Evolutionary conservation across 1,140 invertebrate genomes (phyloP).

Genomic region (Trichonephila clavipes): DNA sequence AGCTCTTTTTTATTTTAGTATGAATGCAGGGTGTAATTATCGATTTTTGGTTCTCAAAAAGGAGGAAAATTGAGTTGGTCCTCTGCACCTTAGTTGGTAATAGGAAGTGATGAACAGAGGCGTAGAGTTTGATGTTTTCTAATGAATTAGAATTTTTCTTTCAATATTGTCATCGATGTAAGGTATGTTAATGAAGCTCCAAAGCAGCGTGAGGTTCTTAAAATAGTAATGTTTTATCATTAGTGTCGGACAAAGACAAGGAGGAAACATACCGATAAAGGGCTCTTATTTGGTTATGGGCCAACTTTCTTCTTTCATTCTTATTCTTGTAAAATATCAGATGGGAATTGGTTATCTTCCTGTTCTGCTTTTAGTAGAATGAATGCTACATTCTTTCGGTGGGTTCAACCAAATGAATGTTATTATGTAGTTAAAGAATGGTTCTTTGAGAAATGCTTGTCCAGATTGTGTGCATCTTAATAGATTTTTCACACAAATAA

Average conservation of each 20-base stretch:
- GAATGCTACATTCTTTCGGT: too few relatives aligned
- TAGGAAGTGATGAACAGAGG: background rate
- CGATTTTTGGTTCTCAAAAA: slow-evolving; percentile 33
- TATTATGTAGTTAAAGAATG: too few relatives aligned
- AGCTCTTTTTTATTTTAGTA: background rate
- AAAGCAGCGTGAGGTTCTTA: too few relatives aligned
- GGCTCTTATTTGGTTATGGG: background rate
- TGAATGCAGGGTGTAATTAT: slow-evolving; percentile 58
- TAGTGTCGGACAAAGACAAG: background rate
- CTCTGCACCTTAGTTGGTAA: background rate
- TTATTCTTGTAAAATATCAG: background rate
- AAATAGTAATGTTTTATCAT: background rate
- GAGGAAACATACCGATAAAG: slow-evolving; percentile 10
- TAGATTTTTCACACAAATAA: too few relatives aligned
- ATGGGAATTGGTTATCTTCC: background rate
- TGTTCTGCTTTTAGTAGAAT: background rate
- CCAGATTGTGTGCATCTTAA: too few relatives aligned
- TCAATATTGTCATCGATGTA: background rate
- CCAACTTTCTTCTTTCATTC: background rate
- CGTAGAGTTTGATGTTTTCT: slow-evolving; percentile 34
- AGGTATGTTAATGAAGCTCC: slow-evolving; percentile 27
- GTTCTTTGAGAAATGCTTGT: too few relatives aligned
- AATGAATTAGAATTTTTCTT: slow-evolving; percentile 58
- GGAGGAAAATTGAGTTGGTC: background rate
- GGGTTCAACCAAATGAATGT: too few relatives aligned